Evolutionary conservation across 2,797 vertebrate species (phyloP).

Genomic region (Scolopax bukidnonensis): DNA sequence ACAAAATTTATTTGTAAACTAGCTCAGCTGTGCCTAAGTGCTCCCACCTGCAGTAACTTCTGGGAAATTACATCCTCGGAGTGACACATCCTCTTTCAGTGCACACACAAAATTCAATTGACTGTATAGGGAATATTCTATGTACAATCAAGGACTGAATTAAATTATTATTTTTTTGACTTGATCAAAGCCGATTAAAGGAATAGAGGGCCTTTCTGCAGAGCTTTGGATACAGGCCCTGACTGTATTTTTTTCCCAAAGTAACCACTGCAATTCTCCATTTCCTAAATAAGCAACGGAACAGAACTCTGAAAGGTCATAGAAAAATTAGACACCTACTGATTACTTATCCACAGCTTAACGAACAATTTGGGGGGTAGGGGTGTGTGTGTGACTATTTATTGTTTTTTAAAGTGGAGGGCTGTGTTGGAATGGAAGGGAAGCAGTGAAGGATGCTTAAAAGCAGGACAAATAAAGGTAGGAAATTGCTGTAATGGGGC

Average conservation of each 20-base stretch:
- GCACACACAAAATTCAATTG: background rate
- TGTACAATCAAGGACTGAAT: slow-evolving; percentile 4
- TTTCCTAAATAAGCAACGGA: background rate
- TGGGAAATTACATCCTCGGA: slow-evolving; percentile 10
- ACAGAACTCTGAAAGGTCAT: slow-evolving; percentile 3
- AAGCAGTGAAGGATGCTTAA: slow-evolving; percentile 24
- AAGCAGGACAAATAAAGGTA: background rate
- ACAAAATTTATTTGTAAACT: background rate
- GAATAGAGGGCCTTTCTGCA: slow-evolving; percentile 19
- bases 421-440: slow-evolving; percentile 1
- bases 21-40: background rate
- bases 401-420: background rate
- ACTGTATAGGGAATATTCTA: background rate
- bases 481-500: background rate
- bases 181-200: slow-evolving; percentile 1
- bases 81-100: background rate
- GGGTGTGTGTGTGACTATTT: background rate
- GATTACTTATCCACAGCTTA: slow-evolving; percentile 11
- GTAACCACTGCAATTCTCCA: slow-evolving; percentile 5
- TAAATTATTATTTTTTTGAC: background rate
- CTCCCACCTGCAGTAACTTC: background rate
- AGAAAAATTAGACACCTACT: background rate
- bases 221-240: background rate
- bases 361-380: background rate
- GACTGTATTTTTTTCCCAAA: background rate